Percentiles rank a stretch among this genome's conserved stretches.
phyloP scores from a whole-genome alignment of 1,140 invertebrate species.

The Tenebrio molitor region DNA sequence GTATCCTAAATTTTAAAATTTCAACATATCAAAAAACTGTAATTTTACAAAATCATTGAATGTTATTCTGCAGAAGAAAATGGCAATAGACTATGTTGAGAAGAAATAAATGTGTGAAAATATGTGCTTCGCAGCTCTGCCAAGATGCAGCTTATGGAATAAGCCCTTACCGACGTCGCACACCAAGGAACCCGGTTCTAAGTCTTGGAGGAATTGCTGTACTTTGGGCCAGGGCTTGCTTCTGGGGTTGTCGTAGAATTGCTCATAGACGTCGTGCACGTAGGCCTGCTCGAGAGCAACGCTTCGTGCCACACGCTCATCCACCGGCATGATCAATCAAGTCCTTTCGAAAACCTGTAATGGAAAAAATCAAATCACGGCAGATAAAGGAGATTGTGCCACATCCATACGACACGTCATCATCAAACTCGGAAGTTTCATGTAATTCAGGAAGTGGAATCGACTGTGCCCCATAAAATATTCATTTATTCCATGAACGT shows the following conservation, averaged over 20 bases:
- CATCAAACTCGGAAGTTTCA: neutral
- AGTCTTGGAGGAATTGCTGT: constrained; percentile 85
- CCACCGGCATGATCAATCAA: constrained; percentile 59
- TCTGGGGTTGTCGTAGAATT: constrained; percentile 81
- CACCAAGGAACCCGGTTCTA: constrained; percentile 91
- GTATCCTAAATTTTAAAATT: no score
- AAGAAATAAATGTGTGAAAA: no score
- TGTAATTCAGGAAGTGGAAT: constrained; percentile 15
- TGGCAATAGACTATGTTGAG: no score
- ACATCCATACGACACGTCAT: neutral
- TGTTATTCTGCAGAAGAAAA: no score
- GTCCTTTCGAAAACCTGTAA: constrained; percentile 36
- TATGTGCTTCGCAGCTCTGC: no score
- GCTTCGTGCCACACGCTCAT: constrained; percentile 78
- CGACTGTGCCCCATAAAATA: constrained; percentile 41
- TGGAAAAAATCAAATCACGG: constrained; percentile 28
- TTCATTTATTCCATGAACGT: constrained; percentile 47
- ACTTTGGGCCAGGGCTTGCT: constrained; percentile 87
- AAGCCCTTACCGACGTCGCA: constrained; percentile 88
- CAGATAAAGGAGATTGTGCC: constrained; percentile 19
- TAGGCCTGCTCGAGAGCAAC: constrained; percentile 93
- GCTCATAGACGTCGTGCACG: constrained; percentile 95
- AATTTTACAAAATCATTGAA: no score
- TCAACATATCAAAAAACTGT: no score
- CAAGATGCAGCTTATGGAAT: no score